Percentiles rank a stretch among this genome's conserved stretches.
Conservation (phyloP, 2,113 vertebrate genomes). For the Oryctolagus cuniculus region mOryCun1.1 NC_091444.1:37436001-37436500, state of each 20-base stretch:
- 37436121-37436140: too few relatives aligned
- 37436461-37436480: not conserved
- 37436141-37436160: too few relatives aligned
- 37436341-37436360: not conserved
- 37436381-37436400: rapidly evolving
- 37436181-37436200: too few relatives aligned
- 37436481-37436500: not conserved
- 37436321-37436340: not conserved
- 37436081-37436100: not conserved
- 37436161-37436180: too few relatives aligned
- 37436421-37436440: too few relatives aligned
- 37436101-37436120: too few relatives aligned
- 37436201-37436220: too few relatives aligned
- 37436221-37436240: too few relatives aligned
- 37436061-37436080: too few relatives aligned
- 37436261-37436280: not conserved
- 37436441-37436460: not conserved
- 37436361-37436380: too few relatives aligned
- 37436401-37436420: rapidly evolving
- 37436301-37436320: not conserved
- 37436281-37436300: not conserved
- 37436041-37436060: too few relatives aligned
- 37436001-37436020: not conserved
- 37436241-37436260: not conserved
- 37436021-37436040: too few relatives aligned